phyloP scores from a whole-genome alignment of 2,797 vertebrate species.

The Hypotaenidia philippensis region DNA sequence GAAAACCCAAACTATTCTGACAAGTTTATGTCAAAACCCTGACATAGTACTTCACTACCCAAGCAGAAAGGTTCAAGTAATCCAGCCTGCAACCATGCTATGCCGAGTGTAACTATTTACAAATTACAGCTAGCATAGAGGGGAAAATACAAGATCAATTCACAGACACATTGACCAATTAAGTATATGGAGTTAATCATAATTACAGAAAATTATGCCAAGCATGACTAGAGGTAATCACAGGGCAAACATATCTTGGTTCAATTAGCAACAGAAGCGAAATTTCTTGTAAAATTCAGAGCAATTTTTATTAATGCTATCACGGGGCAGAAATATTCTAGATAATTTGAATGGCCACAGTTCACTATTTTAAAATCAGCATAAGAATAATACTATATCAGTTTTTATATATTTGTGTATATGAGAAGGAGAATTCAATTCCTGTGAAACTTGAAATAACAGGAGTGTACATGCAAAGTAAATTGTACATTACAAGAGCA shows the following conservation, averaged over 20 bases:
- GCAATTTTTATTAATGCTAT: background rate
- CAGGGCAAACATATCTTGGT: slow-evolving; percentile 50
- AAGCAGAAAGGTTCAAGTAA: background rate
- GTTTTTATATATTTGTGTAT: background rate
- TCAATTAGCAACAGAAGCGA: slow-evolving; percentile 49
- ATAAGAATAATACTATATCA: background rate
- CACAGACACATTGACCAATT: background rate
- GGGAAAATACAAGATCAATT: slow-evolving; percentile 5
- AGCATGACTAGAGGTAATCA: slow-evolving; percentile 57
- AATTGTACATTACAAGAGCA: background rate
- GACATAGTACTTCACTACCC: background rate
- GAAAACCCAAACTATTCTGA: background rate
- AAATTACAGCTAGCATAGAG: background rate
- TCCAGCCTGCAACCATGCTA: background rate
- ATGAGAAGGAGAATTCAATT: background rate
- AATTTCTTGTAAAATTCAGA: slow-evolving; percentile 34
- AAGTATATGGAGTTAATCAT: slow-evolving; percentile 37
- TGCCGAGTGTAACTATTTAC: background rate
- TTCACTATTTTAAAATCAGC: background rate
- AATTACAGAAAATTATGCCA: slow-evolving; percentile 61
- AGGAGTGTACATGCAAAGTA: background rate
- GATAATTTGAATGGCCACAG: background rate
- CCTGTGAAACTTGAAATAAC: background rate
- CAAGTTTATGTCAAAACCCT: background rate
- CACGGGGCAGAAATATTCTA: slow-evolving; percentile 4